Evolutionary conservation across 2,888 invertebrate genomes (phyloP).

Genomic region (Cyclophora punctaria): DNA sequence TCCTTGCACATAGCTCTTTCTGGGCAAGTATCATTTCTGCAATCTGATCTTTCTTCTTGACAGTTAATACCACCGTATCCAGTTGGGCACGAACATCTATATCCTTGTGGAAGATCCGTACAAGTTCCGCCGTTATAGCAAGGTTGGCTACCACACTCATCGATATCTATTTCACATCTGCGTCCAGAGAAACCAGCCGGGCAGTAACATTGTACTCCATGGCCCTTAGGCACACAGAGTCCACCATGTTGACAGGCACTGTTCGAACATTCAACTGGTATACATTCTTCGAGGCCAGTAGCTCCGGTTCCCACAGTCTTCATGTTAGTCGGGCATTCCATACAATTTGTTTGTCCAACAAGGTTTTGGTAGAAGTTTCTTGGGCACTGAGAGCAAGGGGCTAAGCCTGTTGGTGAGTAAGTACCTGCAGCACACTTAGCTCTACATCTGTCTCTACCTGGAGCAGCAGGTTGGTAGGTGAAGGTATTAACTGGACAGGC

Average conservation of each 20-base stretch:
- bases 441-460: conserved; percentile 86
- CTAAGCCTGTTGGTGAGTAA: conserved; percentile 94
- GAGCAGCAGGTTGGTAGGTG: conserved; percentile 93
- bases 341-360: conserved; percentile 88
- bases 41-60: conserved; percentile 94
- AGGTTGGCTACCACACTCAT: conserved; percentile 95
- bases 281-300: conserved; percentile 88
- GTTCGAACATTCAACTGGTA: conserved; percentile 89
- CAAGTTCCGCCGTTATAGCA: conserved; percentile 96
- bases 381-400: conserved; percentile 95
- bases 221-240: conserved; percentile 91
- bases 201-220: conserved; percentile 92
- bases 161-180: conserved; percentile 94
- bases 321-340: conserved; percentile 93
- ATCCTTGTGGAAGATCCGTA: conserved; percentile 93
- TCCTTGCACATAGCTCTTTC: conserved; percentile 98
- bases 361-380: conserved; percentile 92
- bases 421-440: conserved; percentile 92
- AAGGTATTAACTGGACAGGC: conserved; percentile 92
- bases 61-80: conserved; percentile 96
- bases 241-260: conserved; percentile 94
- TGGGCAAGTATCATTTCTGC: conserved; percentile 91
- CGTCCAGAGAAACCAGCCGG: conserved; percentile 96
- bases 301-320: conserved; percentile 88
- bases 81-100: conserved; percentile 89